Conservation (phyloP, 2,113 vertebrate genomes). For the Heteronetta atricapilla region DNA sequence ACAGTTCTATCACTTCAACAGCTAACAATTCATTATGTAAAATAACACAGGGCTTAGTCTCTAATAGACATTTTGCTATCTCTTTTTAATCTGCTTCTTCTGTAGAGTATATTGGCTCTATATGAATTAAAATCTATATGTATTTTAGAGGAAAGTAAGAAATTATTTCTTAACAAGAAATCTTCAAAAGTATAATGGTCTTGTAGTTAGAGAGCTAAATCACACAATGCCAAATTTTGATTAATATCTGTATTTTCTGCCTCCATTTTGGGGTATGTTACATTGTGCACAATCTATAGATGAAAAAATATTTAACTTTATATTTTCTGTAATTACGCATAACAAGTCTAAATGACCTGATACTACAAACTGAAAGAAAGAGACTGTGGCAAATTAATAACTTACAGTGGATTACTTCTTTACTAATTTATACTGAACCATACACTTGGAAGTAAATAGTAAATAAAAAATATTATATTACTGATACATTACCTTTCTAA, state of each 20-base stretch:
- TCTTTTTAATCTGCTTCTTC: neutral
- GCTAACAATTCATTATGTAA: neutral
- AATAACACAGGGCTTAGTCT: neutral
- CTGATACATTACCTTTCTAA: slow-evolving; percentile 80
- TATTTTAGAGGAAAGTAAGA: neutral
- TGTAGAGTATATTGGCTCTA: neutral
- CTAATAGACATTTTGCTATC: neutral
- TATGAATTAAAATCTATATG: neutral
- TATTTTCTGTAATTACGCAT: neutral
- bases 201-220: neutral
- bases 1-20: neutral
- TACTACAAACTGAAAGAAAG: neutral
- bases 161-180: neutral
- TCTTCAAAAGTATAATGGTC: fast-evolving
- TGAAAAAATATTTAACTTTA: neutral
- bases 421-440: neutral
- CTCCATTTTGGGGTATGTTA: neutral
- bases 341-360: neutral
- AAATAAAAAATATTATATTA: neutral
- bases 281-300: neutral
- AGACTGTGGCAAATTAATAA: neutral
- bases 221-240: neutral
- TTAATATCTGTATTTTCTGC: neutral
- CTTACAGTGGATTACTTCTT: neutral
- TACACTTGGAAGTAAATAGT: neutral